phyloP scores from a whole-genome alignment of 1,140 invertebrate genomes.

The Drosophila nannoptera region DNA sequence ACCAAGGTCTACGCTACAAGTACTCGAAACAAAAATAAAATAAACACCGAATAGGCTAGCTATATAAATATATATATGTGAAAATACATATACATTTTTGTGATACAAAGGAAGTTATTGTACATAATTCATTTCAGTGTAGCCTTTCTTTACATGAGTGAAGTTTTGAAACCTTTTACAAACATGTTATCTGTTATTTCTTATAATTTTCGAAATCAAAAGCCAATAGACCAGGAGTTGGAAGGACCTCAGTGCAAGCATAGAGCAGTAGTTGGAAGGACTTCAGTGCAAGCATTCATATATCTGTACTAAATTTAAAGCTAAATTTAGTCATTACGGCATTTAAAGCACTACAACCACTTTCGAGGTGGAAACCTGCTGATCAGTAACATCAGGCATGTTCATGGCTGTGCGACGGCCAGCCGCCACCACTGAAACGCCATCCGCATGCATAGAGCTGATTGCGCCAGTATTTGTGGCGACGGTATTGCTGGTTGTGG shows the following conservation, averaged over 20 bases:
- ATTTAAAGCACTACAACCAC: slow-evolving; percentile 62
- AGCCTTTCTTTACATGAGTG: background rate
- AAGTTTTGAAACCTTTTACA: background rate
- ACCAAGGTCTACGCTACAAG: background rate
- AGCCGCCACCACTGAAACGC: background rate
- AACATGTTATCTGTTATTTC: background rate
- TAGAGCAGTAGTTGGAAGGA: background rate
- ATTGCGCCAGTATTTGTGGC: background rate
- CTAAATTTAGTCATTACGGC: slow-evolving; percentile 11
- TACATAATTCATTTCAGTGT: no score
- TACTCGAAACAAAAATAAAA: background rate
- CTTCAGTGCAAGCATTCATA: background rate
- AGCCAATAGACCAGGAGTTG: no score
- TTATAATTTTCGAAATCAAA: background rate
- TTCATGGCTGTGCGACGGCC: slow-evolving; percentile 25
- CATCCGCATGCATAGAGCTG: background rate
- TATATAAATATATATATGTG: background rate
- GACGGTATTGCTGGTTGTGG: slow-evolving; percentile 2
- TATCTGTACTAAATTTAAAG: slow-evolving; percentile 3
- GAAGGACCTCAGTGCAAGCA: background rate
- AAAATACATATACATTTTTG: background rate
- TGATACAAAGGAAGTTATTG: background rate
- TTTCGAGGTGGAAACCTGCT: slow-evolving; percentile 61
- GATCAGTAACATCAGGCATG: slow-evolving; percentile 50
- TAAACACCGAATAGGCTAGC: background rate